phyloP scores from a whole-genome alignment of 2,888 invertebrate species.

The Netelia fuscicornis region DNA sequence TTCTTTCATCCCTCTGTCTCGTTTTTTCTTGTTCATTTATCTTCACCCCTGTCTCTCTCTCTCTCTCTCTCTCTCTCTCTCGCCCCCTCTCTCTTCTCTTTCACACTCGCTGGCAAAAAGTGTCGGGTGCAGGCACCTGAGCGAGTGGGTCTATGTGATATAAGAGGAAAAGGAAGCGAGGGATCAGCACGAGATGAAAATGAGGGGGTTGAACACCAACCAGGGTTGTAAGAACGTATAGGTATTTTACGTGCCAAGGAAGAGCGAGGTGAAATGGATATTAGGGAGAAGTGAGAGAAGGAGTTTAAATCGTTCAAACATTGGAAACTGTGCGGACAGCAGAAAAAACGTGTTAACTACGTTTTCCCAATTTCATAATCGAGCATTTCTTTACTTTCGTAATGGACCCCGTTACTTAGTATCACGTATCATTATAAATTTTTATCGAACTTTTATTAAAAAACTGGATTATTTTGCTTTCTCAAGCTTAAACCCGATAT shows the following conservation, averaged over 20 bases:
- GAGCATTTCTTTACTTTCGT: no score
- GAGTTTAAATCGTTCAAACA: neutral
- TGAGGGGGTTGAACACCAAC: neutral
- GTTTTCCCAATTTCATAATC: neutral
- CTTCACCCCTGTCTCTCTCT: neutral
- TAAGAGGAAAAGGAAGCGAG: neutral
- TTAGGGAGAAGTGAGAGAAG: neutral
- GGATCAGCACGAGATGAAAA: no score
- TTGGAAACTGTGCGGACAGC: neutral
- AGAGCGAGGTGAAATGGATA: neutral
- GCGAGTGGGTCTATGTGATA: slow-evolving; percentile 2
- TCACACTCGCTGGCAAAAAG: neutral
- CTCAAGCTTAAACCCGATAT: neutral
- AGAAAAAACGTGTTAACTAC: no score
- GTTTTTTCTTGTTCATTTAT: neutral
- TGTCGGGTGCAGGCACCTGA: slow-evolving; percentile 18
- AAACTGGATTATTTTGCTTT: no score
- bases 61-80: neutral
- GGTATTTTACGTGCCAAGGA: neutral
- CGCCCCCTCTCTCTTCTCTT: neutral
- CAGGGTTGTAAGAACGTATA: neutral
- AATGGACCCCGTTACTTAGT: no score
- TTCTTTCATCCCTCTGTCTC: slow-evolving; percentile 17
- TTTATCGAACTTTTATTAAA: no score
- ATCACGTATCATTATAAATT: no score